These are phyloP conservation scores for Andricus quercusramuli DNA, from an alignment of 2,888 invertebrate genomes.

Conservation along the genomic window DNA sequence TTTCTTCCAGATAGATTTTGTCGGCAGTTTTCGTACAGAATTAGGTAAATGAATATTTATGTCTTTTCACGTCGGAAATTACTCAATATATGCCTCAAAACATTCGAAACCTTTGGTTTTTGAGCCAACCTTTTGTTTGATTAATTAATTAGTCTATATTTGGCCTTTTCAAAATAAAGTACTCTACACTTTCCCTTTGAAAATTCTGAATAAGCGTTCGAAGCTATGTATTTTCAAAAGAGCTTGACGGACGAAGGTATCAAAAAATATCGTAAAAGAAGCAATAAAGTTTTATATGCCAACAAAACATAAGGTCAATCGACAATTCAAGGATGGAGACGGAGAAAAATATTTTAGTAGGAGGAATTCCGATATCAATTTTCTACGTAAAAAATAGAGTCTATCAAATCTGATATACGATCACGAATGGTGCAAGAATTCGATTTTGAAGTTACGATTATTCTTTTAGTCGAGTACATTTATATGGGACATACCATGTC, in stretches of 20 bases:
- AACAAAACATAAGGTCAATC: background rate
- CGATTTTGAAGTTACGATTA: slow-evolving; percentile 4
- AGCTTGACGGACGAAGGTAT: background rate
- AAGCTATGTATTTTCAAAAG: background rate
- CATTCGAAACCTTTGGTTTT: no score
- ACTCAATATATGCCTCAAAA: no score
- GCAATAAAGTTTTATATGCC: background rate
- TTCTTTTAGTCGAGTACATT: slow-evolving; percentile 10
- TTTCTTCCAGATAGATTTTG: no score
- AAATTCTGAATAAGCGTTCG: background rate
- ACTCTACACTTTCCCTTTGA: no score
- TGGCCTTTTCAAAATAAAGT: no score
- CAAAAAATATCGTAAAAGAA: background rate
- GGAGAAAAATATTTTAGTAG: background rate
- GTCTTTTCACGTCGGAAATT: no score
- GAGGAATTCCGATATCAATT: background rate
- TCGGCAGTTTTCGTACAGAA: no score
- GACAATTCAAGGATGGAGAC: background rate
- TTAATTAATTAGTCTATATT: no score
- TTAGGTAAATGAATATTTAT: no score
- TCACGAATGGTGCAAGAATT: slow-evolving; percentile 27
- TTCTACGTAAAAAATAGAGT: background rate
- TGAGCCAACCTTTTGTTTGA: no score
- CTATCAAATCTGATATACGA: slow-evolving; percentile 16
- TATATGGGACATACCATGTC: slow-evolving; percentile 29